Conservation (phyloP, 2,888 invertebrate species). For the Tetranychus truncatus region DNA sequence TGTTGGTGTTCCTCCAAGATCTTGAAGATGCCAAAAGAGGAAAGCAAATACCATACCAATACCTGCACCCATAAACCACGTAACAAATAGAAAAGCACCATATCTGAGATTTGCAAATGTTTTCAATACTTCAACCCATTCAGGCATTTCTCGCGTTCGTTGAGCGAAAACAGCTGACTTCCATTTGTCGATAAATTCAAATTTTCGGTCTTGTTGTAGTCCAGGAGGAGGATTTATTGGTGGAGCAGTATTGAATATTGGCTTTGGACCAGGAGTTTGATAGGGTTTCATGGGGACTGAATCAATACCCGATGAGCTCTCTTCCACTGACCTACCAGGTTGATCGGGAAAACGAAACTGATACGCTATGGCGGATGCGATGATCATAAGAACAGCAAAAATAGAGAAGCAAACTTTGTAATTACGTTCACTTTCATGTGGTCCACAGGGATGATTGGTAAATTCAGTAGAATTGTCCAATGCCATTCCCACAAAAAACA, state of each 20-base stretch:
- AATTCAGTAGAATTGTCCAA: constrained; percentile 92
- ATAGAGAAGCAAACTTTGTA: constrained; percentile 96
- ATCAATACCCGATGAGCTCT: constrained; percentile 4
- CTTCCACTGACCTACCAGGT: background rate
- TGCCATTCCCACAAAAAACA: constrained; percentile 89
- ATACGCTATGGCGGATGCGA: constrained; percentile 73
- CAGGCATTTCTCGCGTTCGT: constrained; percentile 69
- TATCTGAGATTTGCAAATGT: constrained; percentile 66
- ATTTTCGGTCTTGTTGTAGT: constrained; percentile 12
- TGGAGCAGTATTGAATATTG: constrained; percentile 23
- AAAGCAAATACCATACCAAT: constrained; percentile 97
- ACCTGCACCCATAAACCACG: constrained; percentile 98
- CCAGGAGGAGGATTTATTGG: constrained; percentile 22
- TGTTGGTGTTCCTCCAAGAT: constrained; percentile 86
- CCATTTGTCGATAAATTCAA: constrained; percentile 22
- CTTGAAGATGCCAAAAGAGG: constrained; percentile 92
- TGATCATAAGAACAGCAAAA: constrained; percentile 88
- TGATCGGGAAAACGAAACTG: constrained; percentile 48
- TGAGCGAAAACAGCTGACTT: constrained; percentile 67
- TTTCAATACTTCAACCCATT: constrained; percentile 77
- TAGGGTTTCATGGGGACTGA: constrained; percentile 18
- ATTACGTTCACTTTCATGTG: constrained; percentile 79
- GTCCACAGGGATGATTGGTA: constrained; percentile 54
- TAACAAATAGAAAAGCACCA: constrained; percentile 76
- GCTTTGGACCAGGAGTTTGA: constrained; percentile 17